phyloP scores from a whole-genome alignment of 2,888 invertebrate genomes.

The Malacosoma neustria region DNA sequence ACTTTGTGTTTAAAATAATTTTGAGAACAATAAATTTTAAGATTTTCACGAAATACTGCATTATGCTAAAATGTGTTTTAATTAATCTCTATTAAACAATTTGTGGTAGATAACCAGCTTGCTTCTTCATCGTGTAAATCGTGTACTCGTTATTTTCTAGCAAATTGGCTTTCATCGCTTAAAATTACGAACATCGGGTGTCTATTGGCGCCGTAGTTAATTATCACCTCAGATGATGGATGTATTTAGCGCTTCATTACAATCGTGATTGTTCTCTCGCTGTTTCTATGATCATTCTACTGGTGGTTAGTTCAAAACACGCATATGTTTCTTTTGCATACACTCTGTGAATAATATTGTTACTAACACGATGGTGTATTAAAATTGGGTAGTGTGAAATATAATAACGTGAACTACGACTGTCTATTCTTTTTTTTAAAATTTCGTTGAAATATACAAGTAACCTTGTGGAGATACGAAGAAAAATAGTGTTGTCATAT shows the following conservation, averaged over 20 bases:
- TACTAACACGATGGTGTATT: constrained; percentile 24
- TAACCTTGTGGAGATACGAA: too few species aligned
- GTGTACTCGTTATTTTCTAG: constrained; percentile 6
- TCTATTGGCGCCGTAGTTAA: constrained; percentile 34
- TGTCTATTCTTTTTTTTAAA: too few species aligned
- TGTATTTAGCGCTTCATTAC: constrained; percentile 55
- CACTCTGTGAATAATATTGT: constrained; percentile 24
- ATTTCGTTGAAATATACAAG: too few species aligned
- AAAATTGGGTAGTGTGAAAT: constrained; percentile 12
- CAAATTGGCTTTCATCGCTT: constrained; percentile 37
- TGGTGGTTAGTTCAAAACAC: constrained; percentile 20
- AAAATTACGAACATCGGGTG: constrained; percentile 37
- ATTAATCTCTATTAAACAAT: too few species aligned
- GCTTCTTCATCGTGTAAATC: constrained; percentile 14
- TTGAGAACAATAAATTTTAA: too few species aligned
- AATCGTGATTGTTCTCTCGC: constrained; percentile 33
- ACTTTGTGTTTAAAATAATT: too few species aligned
- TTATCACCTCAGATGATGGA: constrained; percentile 47
- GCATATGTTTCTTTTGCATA: constrained; percentile 24
- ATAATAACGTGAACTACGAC: too few species aligned
- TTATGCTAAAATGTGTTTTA: too few species aligned
- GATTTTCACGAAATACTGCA: too few species aligned
- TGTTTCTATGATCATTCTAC: constrained; percentile 35
- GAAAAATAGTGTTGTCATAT: too few species aligned
- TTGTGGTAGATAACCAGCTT: constrained; percentile 22